Conservation (phyloP, 2,113 vertebrate species). For the Agapornis roseicollis region DNA sequence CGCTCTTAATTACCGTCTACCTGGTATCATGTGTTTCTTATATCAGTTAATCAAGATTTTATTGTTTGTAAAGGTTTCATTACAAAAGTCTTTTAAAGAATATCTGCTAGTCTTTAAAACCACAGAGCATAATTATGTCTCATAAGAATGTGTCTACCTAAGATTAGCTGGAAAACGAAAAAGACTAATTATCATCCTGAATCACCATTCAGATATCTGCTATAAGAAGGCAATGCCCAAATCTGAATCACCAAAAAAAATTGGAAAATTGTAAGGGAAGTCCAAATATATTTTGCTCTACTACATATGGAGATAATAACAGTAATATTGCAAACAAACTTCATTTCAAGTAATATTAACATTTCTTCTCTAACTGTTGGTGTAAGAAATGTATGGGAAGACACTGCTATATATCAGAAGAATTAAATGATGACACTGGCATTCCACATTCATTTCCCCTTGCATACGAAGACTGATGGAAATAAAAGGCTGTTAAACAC, state of each 20-base stretch:
- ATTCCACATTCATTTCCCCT: background rate
- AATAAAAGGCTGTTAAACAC: background rate
- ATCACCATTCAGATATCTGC: slow-evolving; percentile 43
- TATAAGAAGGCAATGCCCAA: slow-evolving; percentile 12
- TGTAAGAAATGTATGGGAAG: background rate
- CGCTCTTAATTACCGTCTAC: slow-evolving; percentile 10
- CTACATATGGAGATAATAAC: background rate
- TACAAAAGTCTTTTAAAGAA: slow-evolving; percentile 27
- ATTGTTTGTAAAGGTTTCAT: slow-evolving; percentile 45
- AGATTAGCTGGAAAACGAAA: slow-evolving; percentile 56
- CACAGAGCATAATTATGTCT: slow-evolving; percentile 19
- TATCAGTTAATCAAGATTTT: slow-evolving; percentile 2
- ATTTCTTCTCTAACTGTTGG: background rate
- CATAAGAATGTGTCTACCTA: slow-evolving; percentile 41
- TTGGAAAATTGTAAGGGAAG: background rate
- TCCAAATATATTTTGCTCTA: background rate
- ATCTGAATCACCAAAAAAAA: background rate
- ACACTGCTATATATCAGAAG: background rate
- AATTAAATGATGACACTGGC: background rate
- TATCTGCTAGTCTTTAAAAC: slow-evolving; percentile 56
- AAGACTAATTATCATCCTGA: slow-evolving; percentile 52
- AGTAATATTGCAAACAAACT: background rate
- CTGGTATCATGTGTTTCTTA: background rate
- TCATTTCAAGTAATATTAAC: background rate
- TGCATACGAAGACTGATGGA: background rate